Conservation (phyloP, 2,888 invertebrate genomes). For the Odontothrips loti region DNA sequence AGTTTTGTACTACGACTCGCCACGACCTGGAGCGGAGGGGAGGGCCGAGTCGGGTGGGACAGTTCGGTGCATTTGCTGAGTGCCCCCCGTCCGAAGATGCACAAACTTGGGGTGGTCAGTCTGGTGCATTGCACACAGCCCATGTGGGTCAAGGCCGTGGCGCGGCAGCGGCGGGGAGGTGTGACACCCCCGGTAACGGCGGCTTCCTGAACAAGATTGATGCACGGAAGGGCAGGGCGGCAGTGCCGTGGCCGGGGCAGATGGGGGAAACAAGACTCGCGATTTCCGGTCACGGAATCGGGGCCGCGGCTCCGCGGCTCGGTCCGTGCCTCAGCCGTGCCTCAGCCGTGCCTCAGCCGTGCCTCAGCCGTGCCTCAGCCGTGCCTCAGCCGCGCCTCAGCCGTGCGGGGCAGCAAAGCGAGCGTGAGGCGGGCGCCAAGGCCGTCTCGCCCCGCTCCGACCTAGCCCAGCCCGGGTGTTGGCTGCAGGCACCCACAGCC, state of each 20-base stretch:
- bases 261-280: conserved; percentile 21
- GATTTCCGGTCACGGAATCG: conserved; percentile 19
- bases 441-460: neutral
- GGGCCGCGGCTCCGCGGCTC: neutral
- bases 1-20: too few species aligned
- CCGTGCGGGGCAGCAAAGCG: too few species aligned
- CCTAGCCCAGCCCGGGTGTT: neutral
- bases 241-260: neutral
- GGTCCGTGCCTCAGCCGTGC: neutral
- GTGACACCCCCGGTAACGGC: neutral
- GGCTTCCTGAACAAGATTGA: neutral
- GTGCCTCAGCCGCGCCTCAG: too few species aligned
- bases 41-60: too few species aligned
- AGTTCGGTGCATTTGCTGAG: too few species aligned
- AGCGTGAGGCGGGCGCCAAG: neutral
- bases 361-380: neutral
- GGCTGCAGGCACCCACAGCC: too few species aligned
- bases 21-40: too few species aligned
- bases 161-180: neutral
- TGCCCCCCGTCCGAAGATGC: neutral
- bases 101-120: neutral
- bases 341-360: neutral
- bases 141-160: neutral
- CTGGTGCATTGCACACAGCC: too few species aligned
- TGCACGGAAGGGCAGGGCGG: neutral